Evolutionary conservation across 2,797 vertebrate species (phyloP), one percentile per base, ranked within the genome.

Genomic region (Alectoris magna): DNA sequence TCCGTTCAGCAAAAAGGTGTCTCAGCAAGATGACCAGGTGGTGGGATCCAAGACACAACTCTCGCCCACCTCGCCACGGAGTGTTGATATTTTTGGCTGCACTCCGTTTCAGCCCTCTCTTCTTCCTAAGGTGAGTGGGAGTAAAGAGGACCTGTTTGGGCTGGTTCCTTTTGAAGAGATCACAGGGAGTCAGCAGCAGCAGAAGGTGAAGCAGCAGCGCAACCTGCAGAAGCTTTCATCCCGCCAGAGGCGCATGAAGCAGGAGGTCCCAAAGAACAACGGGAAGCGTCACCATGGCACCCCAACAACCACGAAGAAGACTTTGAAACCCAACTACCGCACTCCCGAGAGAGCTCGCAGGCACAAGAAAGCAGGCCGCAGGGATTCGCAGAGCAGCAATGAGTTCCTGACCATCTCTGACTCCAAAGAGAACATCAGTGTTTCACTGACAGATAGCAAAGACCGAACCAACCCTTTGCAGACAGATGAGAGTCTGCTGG

Each of bases 351-450:
- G 98, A 12, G 98, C 98, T 22, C 98, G 99, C 29, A 94, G 99
- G 66, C 99, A 99, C 97, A 99, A 98, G 86, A 99, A 98, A 77
- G 98, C 98, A 0, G 98, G 99, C 9, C 98, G 99, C 63, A 98
- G 99, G 80, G 99, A 99, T 97, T 99, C 99, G 0, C 99, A 99
- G 93, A 99, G 99, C 96, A 99, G 99, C 98, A 99, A 98, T 5
- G 99, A 99, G 96, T 98, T 99, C 95, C 97, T 99, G 19, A 99
- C 98, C 53, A 98, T 99, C 90, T 99, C 99, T 0, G 99, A 99
- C 97, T 99, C 99, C 5, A 99, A 99, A 87, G 99, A 99, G 97
- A 99, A 99, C 96, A 99, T 99, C 71, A 98, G 99, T 1, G 53
- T 99, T 2, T 96, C 98, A 0, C 87, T 99, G 94, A 87, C 98